phyloP scores from a whole-genome alignment of 2,797 vertebrate genomes.

The Meriones psammophilus region DNA sequence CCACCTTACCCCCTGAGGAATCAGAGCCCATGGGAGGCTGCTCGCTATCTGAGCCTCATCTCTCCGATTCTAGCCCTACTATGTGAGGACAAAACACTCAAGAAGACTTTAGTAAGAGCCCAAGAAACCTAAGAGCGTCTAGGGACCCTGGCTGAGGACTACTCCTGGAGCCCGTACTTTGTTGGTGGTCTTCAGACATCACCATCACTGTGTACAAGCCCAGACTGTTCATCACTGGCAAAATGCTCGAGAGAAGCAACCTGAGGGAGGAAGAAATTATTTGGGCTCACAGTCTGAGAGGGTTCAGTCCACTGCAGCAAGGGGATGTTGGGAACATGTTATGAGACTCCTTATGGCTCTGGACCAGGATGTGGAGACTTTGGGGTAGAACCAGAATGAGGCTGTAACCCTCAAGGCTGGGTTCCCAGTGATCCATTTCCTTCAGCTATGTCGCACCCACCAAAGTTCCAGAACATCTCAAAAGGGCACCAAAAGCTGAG shows the following conservation, averaged over 20 bases:
- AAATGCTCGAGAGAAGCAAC: not conserved
- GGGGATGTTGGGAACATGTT: not conserved
- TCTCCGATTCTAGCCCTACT: not conserved
- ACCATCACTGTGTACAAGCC: not conserved
- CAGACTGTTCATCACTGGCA: not conserved
- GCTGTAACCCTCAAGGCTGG: not conserved
- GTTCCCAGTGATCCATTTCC: not conserved
- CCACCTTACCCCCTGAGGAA: not conserved
- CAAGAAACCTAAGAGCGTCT: not conserved
- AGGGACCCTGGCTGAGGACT: conserved; percentile 13
- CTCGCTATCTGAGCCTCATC: not conserved
- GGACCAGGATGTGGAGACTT: not conserved
- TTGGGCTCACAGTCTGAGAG: not conserved
- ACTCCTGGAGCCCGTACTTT: not conserved
- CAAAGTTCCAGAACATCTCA: not conserved
- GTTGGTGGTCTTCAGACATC: not conserved
- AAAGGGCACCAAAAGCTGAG: not conserved
- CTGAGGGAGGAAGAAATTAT: not conserved
- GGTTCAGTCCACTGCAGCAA: not conserved
- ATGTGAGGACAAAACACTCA: not conserved
- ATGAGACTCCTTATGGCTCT: not conserved
- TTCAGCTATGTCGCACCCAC: not conserved
- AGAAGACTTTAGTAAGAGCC: not conserved
- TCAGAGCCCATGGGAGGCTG: not conserved
- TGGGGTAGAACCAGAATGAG: not conserved